Base-by-base conservation (phyloP, 2,888 invertebrate genomes). In the Luperina testacea region DNA sequence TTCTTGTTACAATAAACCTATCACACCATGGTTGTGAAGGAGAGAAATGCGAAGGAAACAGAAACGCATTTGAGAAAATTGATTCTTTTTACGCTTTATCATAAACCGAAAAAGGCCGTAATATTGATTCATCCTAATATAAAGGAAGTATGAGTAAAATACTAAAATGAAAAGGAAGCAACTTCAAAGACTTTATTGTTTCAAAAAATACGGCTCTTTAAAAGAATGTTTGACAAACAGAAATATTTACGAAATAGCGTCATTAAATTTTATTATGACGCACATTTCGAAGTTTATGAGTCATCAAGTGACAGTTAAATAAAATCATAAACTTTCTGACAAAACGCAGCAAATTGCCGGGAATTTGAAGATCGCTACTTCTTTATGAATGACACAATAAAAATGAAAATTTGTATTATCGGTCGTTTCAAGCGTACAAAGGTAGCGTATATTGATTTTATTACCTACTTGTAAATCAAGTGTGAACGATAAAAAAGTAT, bases 201-300 rank as follows among this genome's bases (percentile, higher is more conserved):
- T 78, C 15, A 1, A 72, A 74, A 77, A 85, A 83, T 75, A 80
- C 69, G 59, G 42, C 38, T 82, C 79, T 87, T 82, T 82, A 88
- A 71, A 77, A 79, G 69, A 85, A 82, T 83, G 87, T 86, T 80
- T 86, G 84, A 84, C 86, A 86, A 86, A 88, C 77, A 82, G 75
- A 75, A 63, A 82, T 85, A 86, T 84, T 88, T 89, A 68, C 77
- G 68, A 78, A 88, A 88, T 81, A 38, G 83, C 83, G 45, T 83
- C 90, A 84, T 88, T 83, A 87, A 84, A 84, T 83, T 84, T 72
- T 90, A 86, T 90, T 87, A 90, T 90, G 77, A 84, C 83, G 83
- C 70, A 80, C 85, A 81, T 86, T 89, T 83, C 89, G 85, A 83
- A 87, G 72, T 85, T 89, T 59, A 87, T 83, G 82, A 83, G 86